Evolutionary conservation across 2,113 vertebrate species (phyloP).

Genomic region (Misgurnus mizolepis): DNA sequence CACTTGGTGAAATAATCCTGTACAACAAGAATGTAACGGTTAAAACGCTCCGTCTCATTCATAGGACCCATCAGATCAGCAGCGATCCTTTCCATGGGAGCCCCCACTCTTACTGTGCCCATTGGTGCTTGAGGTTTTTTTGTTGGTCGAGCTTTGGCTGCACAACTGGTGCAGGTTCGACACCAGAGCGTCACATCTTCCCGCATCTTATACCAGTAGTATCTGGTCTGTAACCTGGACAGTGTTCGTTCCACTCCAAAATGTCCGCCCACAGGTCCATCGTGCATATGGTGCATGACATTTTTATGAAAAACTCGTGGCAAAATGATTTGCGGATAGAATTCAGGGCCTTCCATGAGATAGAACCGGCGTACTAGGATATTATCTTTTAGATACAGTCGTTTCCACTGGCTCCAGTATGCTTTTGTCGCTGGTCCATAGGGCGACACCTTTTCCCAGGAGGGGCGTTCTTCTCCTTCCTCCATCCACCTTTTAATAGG

Average conservation of each 20-base stretch:
- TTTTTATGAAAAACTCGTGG: neutral
- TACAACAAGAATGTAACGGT: slow-evolving; percentile 33
- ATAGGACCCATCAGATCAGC: slow-evolving; percentile 50
- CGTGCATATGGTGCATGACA: slow-evolving; percentile 32
- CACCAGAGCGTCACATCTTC: slow-evolving; percentile 37
- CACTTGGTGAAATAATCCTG: slow-evolving; percentile 56
- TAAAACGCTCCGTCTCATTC: slow-evolving; percentile 27
- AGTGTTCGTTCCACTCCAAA: neutral
- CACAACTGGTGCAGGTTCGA: slow-evolving; percentile 32
- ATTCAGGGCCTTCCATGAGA: neutral
- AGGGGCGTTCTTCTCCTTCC: neutral
- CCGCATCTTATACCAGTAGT: slow-evolving; percentile 34
- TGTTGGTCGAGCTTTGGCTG: slow-evolving; percentile 9
- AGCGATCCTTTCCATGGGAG: slow-evolving; percentile 36
- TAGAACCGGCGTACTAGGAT: slow-evolving; percentile 15
- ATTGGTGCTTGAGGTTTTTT: slow-evolving; percentile 27
- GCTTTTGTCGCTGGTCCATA: slow-evolving; percentile 17
- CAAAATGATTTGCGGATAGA: slow-evolving; percentile 31
- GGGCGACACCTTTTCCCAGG: slow-evolving; percentile 15
- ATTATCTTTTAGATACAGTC: slow-evolving; percentile 1
- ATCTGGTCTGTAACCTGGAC: neutral
- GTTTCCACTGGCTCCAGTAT: slow-evolving; percentile 24
- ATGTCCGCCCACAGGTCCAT: slow-evolving; percentile 12
- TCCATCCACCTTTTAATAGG: slow-evolving; percentile 38
- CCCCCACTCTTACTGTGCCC: slow-evolving; percentile 28